Evolutionary conservation across 2,797 vertebrate genomes (phyloP), one percentile per base, ranked within the genome.

Genomic region (Presbytis comata): DNA sequence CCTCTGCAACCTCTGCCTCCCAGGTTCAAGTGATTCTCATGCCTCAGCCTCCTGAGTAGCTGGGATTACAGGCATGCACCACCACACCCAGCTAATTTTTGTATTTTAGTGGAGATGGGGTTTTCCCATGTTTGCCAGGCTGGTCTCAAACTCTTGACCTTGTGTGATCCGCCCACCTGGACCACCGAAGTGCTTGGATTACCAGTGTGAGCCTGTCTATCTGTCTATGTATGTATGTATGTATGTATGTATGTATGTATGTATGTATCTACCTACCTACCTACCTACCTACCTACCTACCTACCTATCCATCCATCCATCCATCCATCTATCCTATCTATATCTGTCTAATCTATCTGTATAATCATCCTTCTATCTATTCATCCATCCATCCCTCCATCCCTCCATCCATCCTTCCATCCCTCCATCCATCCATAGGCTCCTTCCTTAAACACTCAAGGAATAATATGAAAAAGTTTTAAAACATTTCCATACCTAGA

Each of bases 141-240:
- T 33, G 30, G 16, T 67, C 64, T 67, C 33, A 17, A 67, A n/a
- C 64, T 67, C 16, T 16, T n/a, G 64, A 67, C 33, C 64, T 67
- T 67, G 19, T n/a, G 33, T 19, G 33, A 67, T 19, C 16, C 3
- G 0, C 64, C 64, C 33, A 19, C 16, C 64, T 4, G 2, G 33
- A 17, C 64, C 7, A 33, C 33, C 64, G n/a, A 19, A 67, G 8
- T 67, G 16, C 64, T 67, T 67, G 64, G 16, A n/a, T 67, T 67
- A n/a, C 4, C n/a, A 33, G 3, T n/a, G 64, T 67, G 53, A 55
- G 53, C 21, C 53, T 64, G 0, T 64, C 61, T 64, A 0, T 33
- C 59, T 61, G 0, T 30, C 55, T 59, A 5, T 0, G 13, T 64
- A 0, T 33, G 30, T 64, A 0, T 64, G 12, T 61, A 0, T 30